Conservation (phyloP, 2,888 invertebrate species). For the Drosophila formosana region DNA sequence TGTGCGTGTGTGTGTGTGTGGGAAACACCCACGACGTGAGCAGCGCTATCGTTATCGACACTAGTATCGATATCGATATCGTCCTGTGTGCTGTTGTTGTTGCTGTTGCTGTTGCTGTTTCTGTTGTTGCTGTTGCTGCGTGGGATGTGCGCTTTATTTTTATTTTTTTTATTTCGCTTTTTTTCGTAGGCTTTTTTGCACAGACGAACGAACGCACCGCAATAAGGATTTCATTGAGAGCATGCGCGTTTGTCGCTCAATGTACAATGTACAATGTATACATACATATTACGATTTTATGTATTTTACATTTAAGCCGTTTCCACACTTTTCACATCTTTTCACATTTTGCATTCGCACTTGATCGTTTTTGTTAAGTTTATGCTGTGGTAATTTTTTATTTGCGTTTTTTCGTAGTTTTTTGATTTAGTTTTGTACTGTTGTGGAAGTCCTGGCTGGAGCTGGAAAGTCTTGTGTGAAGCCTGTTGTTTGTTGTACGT, state of each 20-base stretch:
- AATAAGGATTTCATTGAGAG: constrained; percentile 35
- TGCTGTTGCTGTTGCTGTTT: background rate
- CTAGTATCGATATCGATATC: background rate
- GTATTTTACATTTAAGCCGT: constrained; percentile 45
- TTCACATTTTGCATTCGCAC: background rate
- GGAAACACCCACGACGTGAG: constrained; percentile 45
- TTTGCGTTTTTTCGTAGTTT: background rate
- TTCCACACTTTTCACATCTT: constrained; percentile 20
- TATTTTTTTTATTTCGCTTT: background rate
- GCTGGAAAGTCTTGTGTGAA: constrained; percentile 11
- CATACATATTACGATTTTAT: constrained; percentile 57
- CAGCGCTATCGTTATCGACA: constrained; percentile 1
- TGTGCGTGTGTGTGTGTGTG: constrained; percentile 17
- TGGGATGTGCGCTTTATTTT: background rate
- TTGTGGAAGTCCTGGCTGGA: constrained; percentile 20
- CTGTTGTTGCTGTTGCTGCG: background rate
- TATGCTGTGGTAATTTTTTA: background rate
- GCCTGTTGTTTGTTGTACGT: constrained; percentile 44
- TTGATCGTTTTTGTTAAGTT: background rate
- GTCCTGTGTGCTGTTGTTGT: background rate
- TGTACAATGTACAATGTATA: constrained; percentile 38
- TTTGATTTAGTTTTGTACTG: constrained; percentile 22
- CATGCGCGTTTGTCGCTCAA: constrained; percentile 48
- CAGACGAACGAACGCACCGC: constrained; percentile 19
- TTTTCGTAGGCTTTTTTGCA: constrained; percentile 2